phyloP scores from a whole-genome alignment of 2,797 vertebrate species.

The Periophthalmus magnuspinnatus region DNA sequence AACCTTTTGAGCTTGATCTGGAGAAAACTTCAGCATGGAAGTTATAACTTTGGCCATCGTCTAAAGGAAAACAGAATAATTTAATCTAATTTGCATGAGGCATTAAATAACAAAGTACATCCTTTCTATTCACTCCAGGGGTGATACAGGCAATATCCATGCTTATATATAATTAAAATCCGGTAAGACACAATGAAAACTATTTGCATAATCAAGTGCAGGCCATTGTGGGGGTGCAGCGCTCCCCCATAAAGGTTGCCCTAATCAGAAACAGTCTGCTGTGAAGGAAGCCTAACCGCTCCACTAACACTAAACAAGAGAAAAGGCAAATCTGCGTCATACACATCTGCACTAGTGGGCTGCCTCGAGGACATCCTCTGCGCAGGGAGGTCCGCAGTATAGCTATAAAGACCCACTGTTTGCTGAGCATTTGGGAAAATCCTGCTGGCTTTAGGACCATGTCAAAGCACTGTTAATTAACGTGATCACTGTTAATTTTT shows the following conservation, averaged over 20 bases:
- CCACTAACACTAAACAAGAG: slow-evolving; percentile 62
- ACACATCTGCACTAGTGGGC: slow-evolving; percentile 50
- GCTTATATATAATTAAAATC: slow-evolving; percentile 47
- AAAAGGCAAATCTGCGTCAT: slow-evolving; percentile 66
- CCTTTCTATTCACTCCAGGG: neutral
- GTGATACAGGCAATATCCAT: slow-evolving; percentile 10
- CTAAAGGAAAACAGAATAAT: slow-evolving; percentile 59
- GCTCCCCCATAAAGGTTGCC: slow-evolving; percentile 60
- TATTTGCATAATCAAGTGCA: slow-evolving; percentile 62
- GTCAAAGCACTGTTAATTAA: slow-evolving; percentile 63
- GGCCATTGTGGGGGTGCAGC: slow-evolving; percentile 56
- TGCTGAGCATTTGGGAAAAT: slow-evolving; percentile 56
- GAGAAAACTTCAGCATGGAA: slow-evolving; percentile 93
- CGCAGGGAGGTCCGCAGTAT: slow-evolving; percentile 54
- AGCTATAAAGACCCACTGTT: slow-evolving; percentile 61
- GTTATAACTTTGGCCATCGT: slow-evolving; percentile 99
- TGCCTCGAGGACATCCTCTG: slow-evolving; percentile 65
- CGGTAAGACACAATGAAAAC: slow-evolving; percentile 34
- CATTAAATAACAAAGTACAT: neutral
- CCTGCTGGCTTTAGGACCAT: slow-evolving; percentile 69
- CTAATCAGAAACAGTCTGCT: slow-evolving; percentile 76
- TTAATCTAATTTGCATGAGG: neutral
- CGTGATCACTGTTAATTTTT: slow-evolving; percentile 52
- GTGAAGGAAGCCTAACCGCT: slow-evolving; percentile 54
- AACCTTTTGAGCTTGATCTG: slow-evolving; percentile 92